These are phyloP conservation scores for Illadopsis cleaveri DNA, from an alignment of 2,113 vertebrate species.

Conservation along the genomic window DNA sequence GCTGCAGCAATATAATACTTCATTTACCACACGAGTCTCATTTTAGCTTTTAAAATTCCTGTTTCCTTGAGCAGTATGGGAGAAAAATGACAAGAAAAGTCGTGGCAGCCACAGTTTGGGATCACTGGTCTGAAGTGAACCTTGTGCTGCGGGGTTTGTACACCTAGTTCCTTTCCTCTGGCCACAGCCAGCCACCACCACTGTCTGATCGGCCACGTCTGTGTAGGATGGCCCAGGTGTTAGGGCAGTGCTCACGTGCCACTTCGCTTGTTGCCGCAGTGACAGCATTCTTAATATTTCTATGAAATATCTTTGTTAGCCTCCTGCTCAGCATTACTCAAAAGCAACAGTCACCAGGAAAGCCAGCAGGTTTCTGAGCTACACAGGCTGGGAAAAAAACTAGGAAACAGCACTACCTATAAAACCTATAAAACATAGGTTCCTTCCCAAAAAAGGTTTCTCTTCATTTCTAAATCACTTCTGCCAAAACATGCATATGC, in stretches of 20 bases:
- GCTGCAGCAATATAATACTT: not conserved
- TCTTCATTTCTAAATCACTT: not conserved
- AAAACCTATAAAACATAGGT: not conserved
- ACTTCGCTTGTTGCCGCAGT: not conserved
- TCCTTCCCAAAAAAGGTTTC: not conserved
- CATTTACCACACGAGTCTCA: not conserved
- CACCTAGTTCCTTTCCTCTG: not conserved
- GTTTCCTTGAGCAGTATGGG: not conserved
- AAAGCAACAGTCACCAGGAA: not conserved
- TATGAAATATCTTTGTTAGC: not conserved
- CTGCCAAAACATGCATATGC: not conserved
- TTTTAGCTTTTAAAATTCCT: not conserved
- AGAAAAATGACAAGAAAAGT: not conserved
- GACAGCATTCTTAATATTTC: not conserved
- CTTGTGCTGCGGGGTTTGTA: not conserved
- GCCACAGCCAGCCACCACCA: not conserved
- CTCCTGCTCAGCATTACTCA: not conserved
- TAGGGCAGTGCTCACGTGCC: fast-evolving
- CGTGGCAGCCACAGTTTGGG: not conserved
- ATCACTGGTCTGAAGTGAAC: not conserved
- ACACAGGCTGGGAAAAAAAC: not conserved
- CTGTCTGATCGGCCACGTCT: not conserved
- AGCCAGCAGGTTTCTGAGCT: not conserved
- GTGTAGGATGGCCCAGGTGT: not conserved
- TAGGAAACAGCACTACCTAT: not conserved